These are phyloP conservation scores for Anguilla obscura DNA, from an alignment of 2,797 vertebrate species.

Conservation along the genomic window DNA sequence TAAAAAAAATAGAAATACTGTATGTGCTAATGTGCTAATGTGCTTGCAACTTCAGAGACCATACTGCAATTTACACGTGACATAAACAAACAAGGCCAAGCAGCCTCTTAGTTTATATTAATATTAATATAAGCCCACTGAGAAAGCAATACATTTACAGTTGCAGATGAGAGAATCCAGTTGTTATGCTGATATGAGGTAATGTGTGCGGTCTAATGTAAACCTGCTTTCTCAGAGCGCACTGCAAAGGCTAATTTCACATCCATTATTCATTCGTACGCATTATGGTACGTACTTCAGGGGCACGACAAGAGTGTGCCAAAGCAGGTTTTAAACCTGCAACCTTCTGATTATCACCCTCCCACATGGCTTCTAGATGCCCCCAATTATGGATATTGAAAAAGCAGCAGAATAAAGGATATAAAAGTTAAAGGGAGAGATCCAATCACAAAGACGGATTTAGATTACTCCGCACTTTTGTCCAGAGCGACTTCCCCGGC, in stretches of 20 bases:
- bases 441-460: background rate
- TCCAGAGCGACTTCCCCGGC: no score
- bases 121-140: background rate
- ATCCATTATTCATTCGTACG: background rate
- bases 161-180: background rate
- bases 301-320: no score
- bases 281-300: background rate
- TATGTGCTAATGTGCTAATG: background rate
- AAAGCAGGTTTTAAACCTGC: background rate
- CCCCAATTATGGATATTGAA: background rate
- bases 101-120: background rate
- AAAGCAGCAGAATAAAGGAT: background rate
- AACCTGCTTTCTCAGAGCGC: background rate
- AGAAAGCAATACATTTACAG: background rate
- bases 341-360: background rate
- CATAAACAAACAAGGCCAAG: background rate
- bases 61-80: background rate
- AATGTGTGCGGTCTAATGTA: no score
- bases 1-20: background rate
- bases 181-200: background rate
- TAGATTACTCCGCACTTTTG: no score
- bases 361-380: background rate
- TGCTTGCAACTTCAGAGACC: background rate
- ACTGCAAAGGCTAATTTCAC: background rate
- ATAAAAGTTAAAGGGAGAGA: background rate